Base-by-base conservation (phyloP, 2,113 vertebrate genomes). In the Papio anubis region DNA sequence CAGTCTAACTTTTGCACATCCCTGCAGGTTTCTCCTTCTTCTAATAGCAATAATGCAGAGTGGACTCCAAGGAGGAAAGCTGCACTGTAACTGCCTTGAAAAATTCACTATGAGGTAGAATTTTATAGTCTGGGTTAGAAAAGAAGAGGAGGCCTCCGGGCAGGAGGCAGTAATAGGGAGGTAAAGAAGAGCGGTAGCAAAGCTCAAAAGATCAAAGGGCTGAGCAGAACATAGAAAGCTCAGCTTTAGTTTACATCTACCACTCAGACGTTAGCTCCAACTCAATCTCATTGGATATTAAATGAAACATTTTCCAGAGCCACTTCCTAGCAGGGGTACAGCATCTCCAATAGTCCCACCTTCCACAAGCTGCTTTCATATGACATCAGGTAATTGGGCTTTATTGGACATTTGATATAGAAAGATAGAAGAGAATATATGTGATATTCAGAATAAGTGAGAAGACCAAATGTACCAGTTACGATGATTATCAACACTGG, bases 61-160 rank as follows among this genome's bases (percentile, higher is more conserved):
- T 40, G 1, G 32, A 95, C 57, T 82, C 91, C 96, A 72, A 59
- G 93, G 25, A 90, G 32, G n/a, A 94, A 86, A 93, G 18, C 35
- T 27, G n/a, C 61, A 17, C n/a, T 70, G 4, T 61, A 79, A 6
- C 38, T 70, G 20, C 43, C 75, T 90, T 25, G 55, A 96, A 89
- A 93, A 83, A 76, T 75, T 57, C 50, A 72, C 79, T 40, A 17
- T 48, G 10, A 40, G n/a, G 43, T 43, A 18, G 21, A 88, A 5
- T 88, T 87, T 97, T 87, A 61, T 30, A 94, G 61, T 73, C 38
- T 83, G 68, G 61, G 18, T 55, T 81, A 61, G 64, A 90, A 86
- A 43, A 79, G 20, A 75, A 88, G n/a, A 66, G 40, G 55, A 89
- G 59, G 50, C 32, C 23, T 68, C 6, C 21, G 38, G n/a, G 88